A percentile compares a stretch with the other conserved stretches of the same genome.
phyloP scores from a whole-genome alignment of 2,888 invertebrate genomes.

The Aricia artaxerxes region DNA sequence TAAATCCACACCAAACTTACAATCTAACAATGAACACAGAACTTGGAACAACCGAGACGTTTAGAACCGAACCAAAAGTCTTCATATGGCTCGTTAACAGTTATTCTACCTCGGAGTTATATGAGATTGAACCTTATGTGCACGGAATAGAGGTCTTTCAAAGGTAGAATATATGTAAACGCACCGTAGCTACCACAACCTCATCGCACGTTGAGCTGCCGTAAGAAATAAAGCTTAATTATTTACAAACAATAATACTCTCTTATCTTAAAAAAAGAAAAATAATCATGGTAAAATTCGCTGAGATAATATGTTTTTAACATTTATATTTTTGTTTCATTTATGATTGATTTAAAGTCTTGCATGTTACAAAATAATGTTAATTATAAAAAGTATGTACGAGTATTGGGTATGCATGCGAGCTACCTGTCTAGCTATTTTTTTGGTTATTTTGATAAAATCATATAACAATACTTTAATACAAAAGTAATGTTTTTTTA shows the following conservation, averaged over 20 bases:
- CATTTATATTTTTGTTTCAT: background rate
- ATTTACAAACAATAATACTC: constrained; percentile 20
- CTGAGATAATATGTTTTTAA: too few relatives aligned
- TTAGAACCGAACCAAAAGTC: constrained; percentile 44
- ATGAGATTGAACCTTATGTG: background rate
- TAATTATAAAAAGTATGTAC: too few relatives aligned
- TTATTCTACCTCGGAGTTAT: background rate
- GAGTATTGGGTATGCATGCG: too few relatives aligned
- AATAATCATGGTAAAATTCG: background rate
- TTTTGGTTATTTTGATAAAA: too few relatives aligned
- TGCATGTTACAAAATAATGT: too few relatives aligned
- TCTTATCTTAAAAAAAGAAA: background rate
- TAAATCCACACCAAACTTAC: constrained; percentile 47
- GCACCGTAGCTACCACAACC: constrained; percentile 1
- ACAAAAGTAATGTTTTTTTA: too few relatives aligned
- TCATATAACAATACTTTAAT: too few relatives aligned
- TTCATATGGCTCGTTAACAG: constrained; percentile 7
- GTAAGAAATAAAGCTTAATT: constrained; percentile 3
- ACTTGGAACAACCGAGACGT: constrained; percentile 53
- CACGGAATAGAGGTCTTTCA: background rate
- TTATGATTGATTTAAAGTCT: background rate
- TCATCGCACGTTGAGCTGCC: constrained; percentile 4
- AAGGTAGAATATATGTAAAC: background rate
- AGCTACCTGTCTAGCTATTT: too few relatives aligned
- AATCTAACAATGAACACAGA: constrained; percentile 69